Percentiles rank a stretch among this genome's conserved stretches.
phyloP scores from a whole-genome alignment of 2,888 invertebrate species.

The Ferrisia virgata region DNA sequence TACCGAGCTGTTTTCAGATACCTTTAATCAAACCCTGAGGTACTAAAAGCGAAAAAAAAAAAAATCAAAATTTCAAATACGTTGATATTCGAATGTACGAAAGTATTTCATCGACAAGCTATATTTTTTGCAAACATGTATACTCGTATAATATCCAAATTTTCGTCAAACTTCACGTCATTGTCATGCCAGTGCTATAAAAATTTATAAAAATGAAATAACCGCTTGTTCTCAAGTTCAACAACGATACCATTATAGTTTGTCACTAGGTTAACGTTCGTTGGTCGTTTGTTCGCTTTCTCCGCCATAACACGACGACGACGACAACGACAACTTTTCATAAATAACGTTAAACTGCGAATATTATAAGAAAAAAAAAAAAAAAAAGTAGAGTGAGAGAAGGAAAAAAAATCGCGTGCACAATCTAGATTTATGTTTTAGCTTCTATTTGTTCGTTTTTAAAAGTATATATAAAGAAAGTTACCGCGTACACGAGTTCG shows the following conservation, averaged over 20 bases:
- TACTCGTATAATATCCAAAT: too few species aligned
- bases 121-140: too few species aligned
- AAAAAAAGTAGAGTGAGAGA: not conserved
- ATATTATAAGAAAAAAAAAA: not conserved
- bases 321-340: too few species aligned
- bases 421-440: not conserved
- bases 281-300: too few species aligned
- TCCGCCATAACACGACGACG: not conserved
- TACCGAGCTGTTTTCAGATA: too few species aligned
- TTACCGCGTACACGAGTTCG: not conserved
- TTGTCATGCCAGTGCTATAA: too few species aligned
- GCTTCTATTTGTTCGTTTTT: conserved; percentile 12
- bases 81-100: too few species aligned
- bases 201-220: not conserved
- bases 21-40: too few species aligned
- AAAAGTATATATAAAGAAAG: not conserved
- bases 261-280: conserved; percentile 25
- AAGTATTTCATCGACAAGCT: too few species aligned
- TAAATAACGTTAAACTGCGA: not conserved
- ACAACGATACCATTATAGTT: not conserved
- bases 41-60: too few species aligned
- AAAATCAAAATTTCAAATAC: too few species aligned
- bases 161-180: too few species aligned
- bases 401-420: conserved; percentile 22
- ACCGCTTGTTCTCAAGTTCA: not conserved